Conservation (phyloP, 2,888 invertebrate species). For the Notodonta ziczac region DNA sequence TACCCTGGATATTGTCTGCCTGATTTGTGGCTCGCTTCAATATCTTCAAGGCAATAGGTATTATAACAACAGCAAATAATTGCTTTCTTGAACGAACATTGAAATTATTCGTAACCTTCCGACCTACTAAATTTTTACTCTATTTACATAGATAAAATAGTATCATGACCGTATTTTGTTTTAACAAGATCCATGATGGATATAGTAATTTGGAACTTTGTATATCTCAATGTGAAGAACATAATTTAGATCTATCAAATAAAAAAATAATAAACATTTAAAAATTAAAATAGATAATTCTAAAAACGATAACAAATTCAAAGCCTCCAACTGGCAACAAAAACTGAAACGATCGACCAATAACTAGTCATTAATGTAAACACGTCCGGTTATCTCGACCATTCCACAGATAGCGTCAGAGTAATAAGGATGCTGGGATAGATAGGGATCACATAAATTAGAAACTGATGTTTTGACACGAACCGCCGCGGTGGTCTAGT, state of each 20-base stretch:
- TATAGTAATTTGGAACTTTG: too few species aligned
- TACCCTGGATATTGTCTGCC: slow-evolving; percentile 1
- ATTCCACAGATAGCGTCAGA: slow-evolving; percentile 32
- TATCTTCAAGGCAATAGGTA: not conserved
- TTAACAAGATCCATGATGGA: too few species aligned
- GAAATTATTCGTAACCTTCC: too few species aligned
- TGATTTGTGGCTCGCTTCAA: not conserved
- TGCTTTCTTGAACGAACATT: too few species aligned
- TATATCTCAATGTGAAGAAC: too few species aligned
- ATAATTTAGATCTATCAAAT: too few species aligned
- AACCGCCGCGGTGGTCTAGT: slow-evolving; percentile 36
- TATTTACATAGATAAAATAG: too few species aligned
- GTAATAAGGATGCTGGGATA: slow-evolving; percentile 31
- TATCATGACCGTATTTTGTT: too few species aligned
- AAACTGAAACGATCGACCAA: not conserved
- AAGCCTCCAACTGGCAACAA: not conserved
- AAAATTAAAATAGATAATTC: too few species aligned
- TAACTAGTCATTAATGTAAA: slow-evolving; percentile 21
- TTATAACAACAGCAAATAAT: too few species aligned
- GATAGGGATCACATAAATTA: slow-evolving; percentile 40
- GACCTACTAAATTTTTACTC: too few species aligned
- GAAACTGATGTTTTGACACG: slow-evolving; percentile 48
- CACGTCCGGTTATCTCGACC: slow-evolving; percentile 21
- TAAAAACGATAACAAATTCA: not conserved
- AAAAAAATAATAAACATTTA: too few species aligned